Evolutionary conservation across 2,797 vertebrate genomes (phyloP), one percentile per base, ranked within the genome.

Genomic region (Lagocephalus sceleratus): DNA sequence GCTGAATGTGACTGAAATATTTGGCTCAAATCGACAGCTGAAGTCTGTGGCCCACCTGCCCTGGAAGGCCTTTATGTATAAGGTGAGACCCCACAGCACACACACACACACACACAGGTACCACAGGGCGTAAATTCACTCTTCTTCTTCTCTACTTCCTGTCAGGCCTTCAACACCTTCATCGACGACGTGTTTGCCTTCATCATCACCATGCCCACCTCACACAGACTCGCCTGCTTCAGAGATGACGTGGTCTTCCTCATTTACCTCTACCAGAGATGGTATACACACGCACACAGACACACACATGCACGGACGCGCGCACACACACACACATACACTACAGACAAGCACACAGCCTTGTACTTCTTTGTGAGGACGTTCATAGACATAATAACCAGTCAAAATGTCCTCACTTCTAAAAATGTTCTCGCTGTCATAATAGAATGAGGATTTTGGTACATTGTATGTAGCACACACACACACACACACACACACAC

Each of bases 101-200:
- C n/a, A n/a, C n/a, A n/a, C n/a, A n/a, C n/a, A n/a, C 2, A 35
- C 40, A 42, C 16, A 42, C 16, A 42, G 16, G 15, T 19, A 19
- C 15, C 6, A 19, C 16, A 17, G 2, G 1, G 19, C 41, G 5
- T 17, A 8, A 19, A n/a, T 2, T 5, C 14, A 21, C 3, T 20
- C 10, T 26, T 21, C 44, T 40, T 46, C 12, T 17, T 63, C 6
- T 47, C 55, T 35, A 7, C 54, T 42, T 42, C 6, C n/a, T 41
- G 0, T 3, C 80, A 99, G 97, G 97, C 97, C 0, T 99, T 99
- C 87, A 99, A 99, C 57, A 99, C 97, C 25, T 99, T 99, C 84
- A 99, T 99, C 38, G 97, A 99, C n/a, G 97, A 98, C 15, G 92
- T 99, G 66, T 99, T 99, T 43, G 97, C 97, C 71, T 99, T 99